phyloP scores from a whole-genome alignment of 1,140 invertebrate species.

The Dendroctonus valens region DNA sequence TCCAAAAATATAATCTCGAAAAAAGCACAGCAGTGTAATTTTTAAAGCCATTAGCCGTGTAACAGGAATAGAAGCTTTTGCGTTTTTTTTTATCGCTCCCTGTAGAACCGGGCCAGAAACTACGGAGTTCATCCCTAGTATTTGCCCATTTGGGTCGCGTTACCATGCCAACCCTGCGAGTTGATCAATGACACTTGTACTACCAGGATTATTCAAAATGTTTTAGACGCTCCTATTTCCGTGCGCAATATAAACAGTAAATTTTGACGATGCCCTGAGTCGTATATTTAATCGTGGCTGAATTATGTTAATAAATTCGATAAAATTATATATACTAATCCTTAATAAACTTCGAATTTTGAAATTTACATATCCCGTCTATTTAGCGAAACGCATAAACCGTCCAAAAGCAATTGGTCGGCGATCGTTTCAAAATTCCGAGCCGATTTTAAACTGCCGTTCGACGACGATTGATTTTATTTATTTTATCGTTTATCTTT shows the following conservation, averaged over 20 bases:
- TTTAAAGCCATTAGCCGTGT: too few relatives aligned
- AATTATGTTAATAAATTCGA: constrained; percentile 20
- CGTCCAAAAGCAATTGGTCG: constrained; percentile 2
- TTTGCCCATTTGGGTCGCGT: too few relatives aligned
- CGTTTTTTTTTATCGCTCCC: too few relatives aligned
- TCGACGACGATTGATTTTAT: constrained; percentile 26
- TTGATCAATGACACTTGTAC: too few relatives aligned
- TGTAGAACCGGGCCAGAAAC: too few relatives aligned
- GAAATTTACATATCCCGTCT: constrained; percentile 12
- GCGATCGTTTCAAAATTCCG: constrained; percentile 23
- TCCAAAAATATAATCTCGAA: too few relatives aligned
- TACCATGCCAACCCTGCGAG: too few relatives aligned
- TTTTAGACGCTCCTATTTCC: too few relatives aligned
- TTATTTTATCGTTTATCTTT: constrained; percentile 27
- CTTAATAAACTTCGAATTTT: constrained; percentile 17
- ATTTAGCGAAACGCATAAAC: constrained; percentile 7
- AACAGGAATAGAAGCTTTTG: too few relatives aligned
- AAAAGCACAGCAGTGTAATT: too few relatives aligned
- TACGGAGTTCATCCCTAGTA: too few relatives aligned
- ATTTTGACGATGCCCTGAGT: neutral
- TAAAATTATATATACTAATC: constrained; percentile 21
- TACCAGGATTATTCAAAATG: too few relatives aligned
- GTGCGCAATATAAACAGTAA: neutral
- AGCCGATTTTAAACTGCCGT: constrained; percentile 23
- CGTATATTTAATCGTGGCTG: neutral